Conservation (phyloP, 64 coral and sea anemone genomes). For the Catalaphyllia jardinei region DNA sequence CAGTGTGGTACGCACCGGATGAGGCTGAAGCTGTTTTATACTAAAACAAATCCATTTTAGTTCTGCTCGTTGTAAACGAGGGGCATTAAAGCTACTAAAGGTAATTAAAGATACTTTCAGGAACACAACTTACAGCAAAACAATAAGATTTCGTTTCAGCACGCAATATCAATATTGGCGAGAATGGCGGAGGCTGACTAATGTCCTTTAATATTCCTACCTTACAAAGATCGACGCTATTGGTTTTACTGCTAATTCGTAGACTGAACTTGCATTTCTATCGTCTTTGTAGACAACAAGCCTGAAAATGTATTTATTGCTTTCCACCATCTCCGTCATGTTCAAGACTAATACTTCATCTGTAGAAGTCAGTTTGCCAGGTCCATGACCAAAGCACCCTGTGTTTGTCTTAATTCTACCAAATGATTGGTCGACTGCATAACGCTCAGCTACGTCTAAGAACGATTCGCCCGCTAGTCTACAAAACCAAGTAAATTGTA, state of each 20-base stretch:
- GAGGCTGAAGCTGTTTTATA: too few relatives aligned
- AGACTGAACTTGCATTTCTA: slow-evolving; percentile 17
- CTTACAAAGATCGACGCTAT: slow-evolving; percentile 1
- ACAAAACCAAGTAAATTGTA: slow-evolving; percentile 44
- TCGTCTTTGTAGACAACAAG: slow-evolving; percentile 9
- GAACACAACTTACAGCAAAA: too few relatives aligned
- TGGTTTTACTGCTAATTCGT: slow-evolving; percentile 9
- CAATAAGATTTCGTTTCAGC: too few relatives aligned
- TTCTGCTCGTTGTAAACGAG: too few relatives aligned
- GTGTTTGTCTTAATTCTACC: neutral
- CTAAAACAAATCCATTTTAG: too few relatives aligned
- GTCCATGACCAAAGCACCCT: slow-evolving; percentile 44
- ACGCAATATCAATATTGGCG: neutral
- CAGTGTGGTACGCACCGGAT: too few relatives aligned
- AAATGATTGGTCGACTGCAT: slow-evolving; percentile 9
- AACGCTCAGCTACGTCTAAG: neutral
- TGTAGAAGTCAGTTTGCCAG: neutral
- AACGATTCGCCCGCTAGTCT: slow-evolving; percentile 9
- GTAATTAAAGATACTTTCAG: too few relatives aligned
- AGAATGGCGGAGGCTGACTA: neutral
- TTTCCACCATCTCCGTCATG: slow-evolving; percentile 1
- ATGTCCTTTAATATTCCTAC: neutral
- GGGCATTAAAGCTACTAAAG: too few relatives aligned
- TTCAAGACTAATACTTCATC: neutral
- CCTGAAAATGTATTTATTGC: slow-evolving; percentile 40